Evolutionary conservation across 2,113 vertebrate genomes (phyloP).

Genomic region (Dromiciops gliroides): DNA sequence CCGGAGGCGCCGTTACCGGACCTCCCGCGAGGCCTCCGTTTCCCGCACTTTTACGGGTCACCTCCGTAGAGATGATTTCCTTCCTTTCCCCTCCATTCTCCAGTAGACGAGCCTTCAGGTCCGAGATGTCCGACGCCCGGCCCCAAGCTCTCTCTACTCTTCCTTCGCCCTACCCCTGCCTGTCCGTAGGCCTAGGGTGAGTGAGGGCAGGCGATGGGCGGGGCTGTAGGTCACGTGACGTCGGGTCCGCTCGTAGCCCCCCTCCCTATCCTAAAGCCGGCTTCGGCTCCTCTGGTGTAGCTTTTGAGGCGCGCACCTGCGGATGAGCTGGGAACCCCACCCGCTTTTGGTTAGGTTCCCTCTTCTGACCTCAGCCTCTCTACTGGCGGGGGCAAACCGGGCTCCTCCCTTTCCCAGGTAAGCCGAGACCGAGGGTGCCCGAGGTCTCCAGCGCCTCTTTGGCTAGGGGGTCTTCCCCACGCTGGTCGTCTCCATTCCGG

Average conservation of each 20-base stretch:
- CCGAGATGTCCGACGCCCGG: accelerated
- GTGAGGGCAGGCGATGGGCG: not conserved
- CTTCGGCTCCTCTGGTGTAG: not conserved
- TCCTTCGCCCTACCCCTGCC: accelerated
- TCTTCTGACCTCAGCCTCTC: not conserved
- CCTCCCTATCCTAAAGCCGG: not conserved
- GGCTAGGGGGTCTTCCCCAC: not conserved
- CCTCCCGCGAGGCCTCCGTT: not conserved
- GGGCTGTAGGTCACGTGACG: not conserved
- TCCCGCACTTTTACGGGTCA: not conserved
- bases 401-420: accelerated
- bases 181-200: accelerated
- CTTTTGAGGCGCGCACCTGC: not conserved
- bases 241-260: not conserved
- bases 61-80: not conserved
- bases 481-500: not conserved
- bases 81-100: accelerated
- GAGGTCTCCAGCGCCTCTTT: accelerated
- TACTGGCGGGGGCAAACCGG: not conserved
- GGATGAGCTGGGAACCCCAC: not conserved
- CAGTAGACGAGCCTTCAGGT: accelerated
- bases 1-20: not conserved
- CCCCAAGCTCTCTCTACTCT: accelerated
- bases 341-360: not conserved
- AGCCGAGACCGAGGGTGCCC: accelerated